Evolutionary conservation across 2,797 vertebrate genomes (phyloP).

Genomic region (Rhincodon typus): DNA sequence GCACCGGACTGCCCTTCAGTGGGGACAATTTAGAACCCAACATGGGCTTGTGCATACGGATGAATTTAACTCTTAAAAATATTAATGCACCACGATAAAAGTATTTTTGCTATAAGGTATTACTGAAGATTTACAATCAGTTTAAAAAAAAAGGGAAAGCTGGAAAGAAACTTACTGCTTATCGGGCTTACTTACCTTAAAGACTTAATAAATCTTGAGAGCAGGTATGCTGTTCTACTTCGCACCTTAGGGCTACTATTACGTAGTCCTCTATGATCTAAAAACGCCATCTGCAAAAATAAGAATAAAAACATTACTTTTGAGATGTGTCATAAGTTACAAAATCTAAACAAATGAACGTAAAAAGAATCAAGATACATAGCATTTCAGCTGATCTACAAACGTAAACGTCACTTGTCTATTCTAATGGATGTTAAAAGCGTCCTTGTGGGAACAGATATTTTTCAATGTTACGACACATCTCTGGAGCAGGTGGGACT

Average conservation of each 20-base stretch:
- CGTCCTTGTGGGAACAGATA: too few relatives aligned
- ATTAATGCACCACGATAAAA: background rate
- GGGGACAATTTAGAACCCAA: background rate
- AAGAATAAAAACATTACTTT: background rate
- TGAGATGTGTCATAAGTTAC: background rate
- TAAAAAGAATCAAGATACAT: constrained; percentile 9
- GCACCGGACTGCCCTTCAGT: background rate
- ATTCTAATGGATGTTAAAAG: background rate
- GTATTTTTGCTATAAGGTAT: background rate
- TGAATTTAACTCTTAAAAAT: constrained; percentile 37
- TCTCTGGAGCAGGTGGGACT: too few relatives aligned
- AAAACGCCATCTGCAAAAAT: constrained; percentile 81
- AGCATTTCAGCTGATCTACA: background rate
- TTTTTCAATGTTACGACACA: too few relatives aligned
- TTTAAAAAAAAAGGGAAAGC: background rate
- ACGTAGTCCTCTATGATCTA: constrained; percentile 84
- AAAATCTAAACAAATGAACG: background rate
- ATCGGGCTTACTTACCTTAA: constrained; percentile 71
- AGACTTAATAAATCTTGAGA: constrained; percentile 94
- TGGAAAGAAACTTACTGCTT: background rate
- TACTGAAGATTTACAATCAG: background rate
- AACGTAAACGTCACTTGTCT: background rate
- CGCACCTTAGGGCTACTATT: constrained; percentile 70
- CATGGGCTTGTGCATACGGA: too few relatives aligned
- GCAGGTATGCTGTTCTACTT: constrained; percentile 84